Conservation (phyloP, 2,888 invertebrate genomes). For the Cyclophora albipunctata region DNA sequence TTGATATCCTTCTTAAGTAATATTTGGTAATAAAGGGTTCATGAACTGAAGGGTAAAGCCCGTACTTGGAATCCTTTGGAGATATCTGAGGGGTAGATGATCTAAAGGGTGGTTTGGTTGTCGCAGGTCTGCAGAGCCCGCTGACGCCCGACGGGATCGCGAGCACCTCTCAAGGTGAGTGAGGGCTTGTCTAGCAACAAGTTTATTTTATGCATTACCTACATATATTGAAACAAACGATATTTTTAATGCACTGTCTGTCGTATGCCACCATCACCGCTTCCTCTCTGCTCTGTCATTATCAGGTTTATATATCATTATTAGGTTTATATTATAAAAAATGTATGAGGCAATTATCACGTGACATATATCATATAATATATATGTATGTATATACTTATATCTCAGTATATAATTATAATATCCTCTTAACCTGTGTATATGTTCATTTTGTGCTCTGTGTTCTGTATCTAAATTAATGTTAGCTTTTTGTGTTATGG, state of each 20-base stretch:
- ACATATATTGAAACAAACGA: conserved; percentile 73
- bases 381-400: conserved; percentile 49
- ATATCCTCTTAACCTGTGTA: conserved; percentile 65
- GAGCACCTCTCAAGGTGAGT: conserved; percentile 92
- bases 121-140: conserved; percentile 76
- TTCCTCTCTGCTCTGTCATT: conserved; percentile 78
- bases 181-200: conserved; percentile 67
- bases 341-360: conserved; percentile 74
- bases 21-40: no score
- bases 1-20: no score
- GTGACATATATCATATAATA: conserved; percentile 55
- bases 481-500: conserved; percentile 73
- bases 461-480: conserved; percentile 71
- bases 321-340: conserved; percentile 63
- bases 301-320: conserved; percentile 72
- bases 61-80: no score
- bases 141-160: conserved; percentile 83
- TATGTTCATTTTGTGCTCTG: conserved; percentile 72
- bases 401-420: conserved; percentile 38
- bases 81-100: no score
- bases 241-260: conserved; percentile 77
- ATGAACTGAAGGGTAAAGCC: no score
- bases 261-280: conserved; percentile 77
- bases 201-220: conserved; percentile 73
- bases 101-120: conserved; percentile 10